A percentile compares a stretch with the other conserved stretches of the same genome.
These are phyloP conservation scores for Vanessa cardui DNA, from an alignment of 2,888 invertebrate genomes.

Conservation along the genomic window DNA sequence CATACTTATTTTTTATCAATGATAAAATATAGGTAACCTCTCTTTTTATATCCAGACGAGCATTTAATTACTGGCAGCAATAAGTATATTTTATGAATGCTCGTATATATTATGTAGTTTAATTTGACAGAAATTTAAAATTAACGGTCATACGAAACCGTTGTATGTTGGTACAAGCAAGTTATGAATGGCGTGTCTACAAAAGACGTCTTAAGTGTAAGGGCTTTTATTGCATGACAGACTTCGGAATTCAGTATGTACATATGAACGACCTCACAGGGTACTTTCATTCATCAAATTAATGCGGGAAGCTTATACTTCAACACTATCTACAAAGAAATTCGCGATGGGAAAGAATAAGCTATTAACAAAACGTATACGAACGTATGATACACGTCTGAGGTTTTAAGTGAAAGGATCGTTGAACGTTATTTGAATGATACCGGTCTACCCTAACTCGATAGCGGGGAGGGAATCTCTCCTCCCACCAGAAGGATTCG, in stretches of 20 bases:
- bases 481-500: slow-evolving; percentile 39
- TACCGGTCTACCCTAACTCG: slow-evolving; percentile 48
- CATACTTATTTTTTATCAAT: not conserved
- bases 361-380: slow-evolving; percentile 2
- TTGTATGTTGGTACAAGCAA: slow-evolving; percentile 14
- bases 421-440: slow-evolving; percentile 47
- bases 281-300: slow-evolving; percentile 31
- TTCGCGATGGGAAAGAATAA: not conserved
- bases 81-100: too few relatives aligned
- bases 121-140: not conserved
- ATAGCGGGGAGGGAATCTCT: slow-evolving; percentile 46
- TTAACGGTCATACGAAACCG: slow-evolving; percentile 5
- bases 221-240: slow-evolving; percentile 24
- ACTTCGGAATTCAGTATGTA: slow-evolving; percentile 19
- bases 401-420: slow-evolving; percentile 38
- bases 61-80: too few relatives aligned
- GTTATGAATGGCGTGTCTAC: slow-evolving; percentile 17
- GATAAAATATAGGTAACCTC: not conserved
- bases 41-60: not conserved
- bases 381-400: slow-evolving; percentile 18
- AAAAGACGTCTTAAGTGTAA: slow-evolving; percentile 11
- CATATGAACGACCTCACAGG: slow-evolving; percentile 22
- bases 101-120: too few relatives aligned
- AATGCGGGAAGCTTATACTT: slow-evolving; percentile 37
- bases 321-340: slow-evolving; percentile 23